Evolutionary conservation across 2,797 vertebrate species (phyloP).

Genomic region (Uromys caudimaculatus): DNA sequence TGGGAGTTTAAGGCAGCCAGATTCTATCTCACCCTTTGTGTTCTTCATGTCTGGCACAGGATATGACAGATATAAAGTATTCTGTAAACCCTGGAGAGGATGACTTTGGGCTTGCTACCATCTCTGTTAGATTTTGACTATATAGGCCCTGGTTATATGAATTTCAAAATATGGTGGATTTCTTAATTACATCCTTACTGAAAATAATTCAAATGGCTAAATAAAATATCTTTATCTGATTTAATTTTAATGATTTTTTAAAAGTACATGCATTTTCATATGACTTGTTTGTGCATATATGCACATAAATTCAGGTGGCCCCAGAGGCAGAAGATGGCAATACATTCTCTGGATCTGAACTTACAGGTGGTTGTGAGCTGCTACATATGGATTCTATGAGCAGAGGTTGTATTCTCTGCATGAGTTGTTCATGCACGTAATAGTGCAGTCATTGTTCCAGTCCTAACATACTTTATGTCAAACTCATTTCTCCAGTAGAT

Average conservation of each 20-base stretch:
- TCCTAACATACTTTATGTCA: background rate
- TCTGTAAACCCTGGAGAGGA: background rate
- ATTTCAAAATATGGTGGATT: background rate
- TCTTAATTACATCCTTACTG: background rate
- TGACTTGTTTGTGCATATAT: background rate
- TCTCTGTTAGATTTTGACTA: background rate
- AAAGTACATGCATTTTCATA: background rate
- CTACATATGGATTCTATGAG: background rate
- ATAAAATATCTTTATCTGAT: background rate
- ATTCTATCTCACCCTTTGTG: background rate
- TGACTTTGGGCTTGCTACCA: background rate
- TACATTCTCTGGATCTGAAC: background rate
- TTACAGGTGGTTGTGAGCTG: background rate
- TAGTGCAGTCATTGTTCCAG: background rate
- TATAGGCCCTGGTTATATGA: background rate
- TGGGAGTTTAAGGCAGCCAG: background rate
- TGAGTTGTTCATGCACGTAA: background rate
- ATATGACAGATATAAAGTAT: background rate
- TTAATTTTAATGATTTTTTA: background rate
- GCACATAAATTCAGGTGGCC: background rate
- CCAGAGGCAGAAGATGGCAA: background rate
- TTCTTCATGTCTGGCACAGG: background rate
- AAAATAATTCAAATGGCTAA: slow-evolving; percentile 15
- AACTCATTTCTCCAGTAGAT: background rate
- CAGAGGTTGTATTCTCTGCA: background rate